Conservation (phyloP, 2,113 vertebrate species). For the Pristiophorus japonicus region DNA sequence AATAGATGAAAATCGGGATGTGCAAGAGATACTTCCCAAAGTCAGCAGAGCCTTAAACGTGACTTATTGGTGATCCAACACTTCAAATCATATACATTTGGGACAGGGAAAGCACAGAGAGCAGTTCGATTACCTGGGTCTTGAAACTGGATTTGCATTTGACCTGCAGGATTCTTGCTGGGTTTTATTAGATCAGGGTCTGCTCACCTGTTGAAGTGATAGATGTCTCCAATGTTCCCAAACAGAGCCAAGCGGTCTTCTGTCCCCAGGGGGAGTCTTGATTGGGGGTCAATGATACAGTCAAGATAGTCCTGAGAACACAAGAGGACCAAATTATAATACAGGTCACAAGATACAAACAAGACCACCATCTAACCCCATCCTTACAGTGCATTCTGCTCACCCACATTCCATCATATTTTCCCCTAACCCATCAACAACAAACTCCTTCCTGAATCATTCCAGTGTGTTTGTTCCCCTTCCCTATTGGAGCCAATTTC, state of each 20-base stretch:
- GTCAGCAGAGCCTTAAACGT: neutral
- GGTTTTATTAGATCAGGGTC: neutral
- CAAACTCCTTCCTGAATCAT: neutral
- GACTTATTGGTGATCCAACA: neutral
- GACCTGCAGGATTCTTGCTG: neutral
- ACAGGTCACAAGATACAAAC: neutral
- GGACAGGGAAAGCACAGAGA: neutral
- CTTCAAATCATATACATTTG: neutral
- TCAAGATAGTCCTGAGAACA: constrained; percentile 82
- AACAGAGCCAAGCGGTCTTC: constrained; percentile 85
- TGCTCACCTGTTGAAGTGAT: constrained; percentile 84
- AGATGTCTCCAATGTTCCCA: constrained; percentile 92
- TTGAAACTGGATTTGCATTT: neutral
- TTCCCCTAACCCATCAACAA: neutral
- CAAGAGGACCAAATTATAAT: constrained; percentile 40
- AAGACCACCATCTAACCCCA: neutral
- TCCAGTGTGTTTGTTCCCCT: neutral
- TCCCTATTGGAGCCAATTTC: neutral
- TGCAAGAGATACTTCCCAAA: neutral
- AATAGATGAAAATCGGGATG: neutral
- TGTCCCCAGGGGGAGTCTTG: constrained; percentile 68
- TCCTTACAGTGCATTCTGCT: neutral
- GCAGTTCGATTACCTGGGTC: neutral
- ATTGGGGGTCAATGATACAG: constrained; percentile 81
- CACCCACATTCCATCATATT: neutral